Percentiles rank a stretch among this genome's conserved stretches.
Evolutionary conservation across 2,888 invertebrate genomes (phyloP).

Genomic region (Limnephilus rhombicus): DNA sequence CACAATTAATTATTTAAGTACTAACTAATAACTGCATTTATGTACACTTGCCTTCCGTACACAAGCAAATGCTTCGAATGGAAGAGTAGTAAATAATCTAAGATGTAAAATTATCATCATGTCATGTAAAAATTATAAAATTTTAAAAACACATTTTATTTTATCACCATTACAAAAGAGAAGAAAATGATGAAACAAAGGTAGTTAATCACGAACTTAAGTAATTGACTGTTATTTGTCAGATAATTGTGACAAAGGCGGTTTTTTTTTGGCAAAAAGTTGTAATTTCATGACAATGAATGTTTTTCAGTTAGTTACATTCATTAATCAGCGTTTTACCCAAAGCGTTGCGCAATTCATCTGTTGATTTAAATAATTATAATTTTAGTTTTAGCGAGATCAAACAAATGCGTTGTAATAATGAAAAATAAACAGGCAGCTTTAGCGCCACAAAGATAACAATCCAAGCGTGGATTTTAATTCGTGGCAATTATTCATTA

Average conservation of each 20-base stretch:
- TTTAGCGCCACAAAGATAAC: slow-evolving; percentile 32
- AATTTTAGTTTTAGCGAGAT: neutral
- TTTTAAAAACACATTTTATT: no score
- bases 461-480: slow-evolving; percentile 29
- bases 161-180: neutral
- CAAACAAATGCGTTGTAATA: slow-evolving; percentile 1
- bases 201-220: neutral
- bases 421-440: neutral
- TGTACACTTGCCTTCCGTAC: no score
- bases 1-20: no score
- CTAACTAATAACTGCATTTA: no score
- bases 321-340: neutral
- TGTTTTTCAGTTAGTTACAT: neutral
- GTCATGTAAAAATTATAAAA: no score
- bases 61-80: no score
- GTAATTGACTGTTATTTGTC: neutral
- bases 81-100: no score
- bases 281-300: neutral
- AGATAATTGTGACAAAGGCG: neutral
- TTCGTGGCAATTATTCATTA: slow-evolving; percentile 36
- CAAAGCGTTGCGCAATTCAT: neutral
- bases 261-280: neutral
- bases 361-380: neutral
- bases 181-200: neutral
- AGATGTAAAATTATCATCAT: no score